Percentiles rank a stretch among this genome's conserved stretches.
phyloP scores from a whole-genome alignment of 1,140 invertebrate species.

The Caenorhabditis elegans region WBcel235 BX284606.5:14590001-14590500 shows the following conservation, averaged over 20 bases:
- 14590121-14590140: too few species aligned
- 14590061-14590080: too few species aligned
- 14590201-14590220: constrained; percentile 17
- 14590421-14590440: background rate
- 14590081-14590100: too few species aligned
- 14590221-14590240: constrained; percentile 35
- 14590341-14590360: constrained; percentile 6
- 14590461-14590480: constrained; percentile 28
- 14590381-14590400: background rate
- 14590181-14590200: constrained; percentile 42
- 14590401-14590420: background rate
- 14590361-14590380: background rate
- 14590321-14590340: background rate
- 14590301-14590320: background rate
- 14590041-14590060: too few species aligned
- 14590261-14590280: constrained; percentile 8
- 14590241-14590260: constrained; percentile 35
- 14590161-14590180: constrained; percentile 23
- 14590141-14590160: background rate
- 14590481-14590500: background rate
- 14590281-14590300: background rate
- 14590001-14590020: too few species aligned
- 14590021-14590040: too few species aligned
- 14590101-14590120: too few species aligned
- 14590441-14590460: background rate